Conservation (phyloP, 2,113 vertebrate genomes). For the Xenopus laevis region DNA sequence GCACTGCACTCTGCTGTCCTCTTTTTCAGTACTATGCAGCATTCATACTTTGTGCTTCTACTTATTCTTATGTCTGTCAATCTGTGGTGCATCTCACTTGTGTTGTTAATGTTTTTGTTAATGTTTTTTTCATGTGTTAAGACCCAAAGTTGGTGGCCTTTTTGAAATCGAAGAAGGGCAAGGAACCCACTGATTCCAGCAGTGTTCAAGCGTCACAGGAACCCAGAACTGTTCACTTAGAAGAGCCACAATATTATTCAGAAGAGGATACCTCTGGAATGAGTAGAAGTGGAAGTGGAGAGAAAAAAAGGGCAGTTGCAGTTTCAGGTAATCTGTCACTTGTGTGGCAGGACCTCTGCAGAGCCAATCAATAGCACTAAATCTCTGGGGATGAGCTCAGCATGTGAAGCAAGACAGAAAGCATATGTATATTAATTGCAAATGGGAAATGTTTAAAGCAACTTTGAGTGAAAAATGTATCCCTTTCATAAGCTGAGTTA, state of each 20-base stretch:
- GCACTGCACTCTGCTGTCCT: background rate
- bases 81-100: too few relatives aligned
- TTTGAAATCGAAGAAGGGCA: conserved; percentile 66
- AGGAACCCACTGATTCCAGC: background rate
- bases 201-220: background rate
- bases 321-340: conserved; percentile 21
- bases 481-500: too few relatives aligned
- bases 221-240: background rate
- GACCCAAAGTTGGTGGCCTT: conserved; percentile 86
- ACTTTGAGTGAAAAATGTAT: too few relatives aligned
- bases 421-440: background rate
- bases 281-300: background rate
- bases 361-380: conserved; percentile 34
- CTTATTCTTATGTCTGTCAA: too few relatives aligned
- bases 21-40: too few relatives aligned
- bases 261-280: background rate
- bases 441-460: too few relatives aligned
- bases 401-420: conserved; percentile 24
- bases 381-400: conserved; percentile 30
- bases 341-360: conserved; percentile 37
- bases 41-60: too few relatives aligned
- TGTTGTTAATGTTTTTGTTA: too few relatives aligned
- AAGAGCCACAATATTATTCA: background rate
- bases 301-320: background rate
- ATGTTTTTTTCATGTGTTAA: conserved; percentile 52